Base-by-base conservation (phyloP, 2,797 vertebrate species). In the Rhinoraja longicauda region DNA sequence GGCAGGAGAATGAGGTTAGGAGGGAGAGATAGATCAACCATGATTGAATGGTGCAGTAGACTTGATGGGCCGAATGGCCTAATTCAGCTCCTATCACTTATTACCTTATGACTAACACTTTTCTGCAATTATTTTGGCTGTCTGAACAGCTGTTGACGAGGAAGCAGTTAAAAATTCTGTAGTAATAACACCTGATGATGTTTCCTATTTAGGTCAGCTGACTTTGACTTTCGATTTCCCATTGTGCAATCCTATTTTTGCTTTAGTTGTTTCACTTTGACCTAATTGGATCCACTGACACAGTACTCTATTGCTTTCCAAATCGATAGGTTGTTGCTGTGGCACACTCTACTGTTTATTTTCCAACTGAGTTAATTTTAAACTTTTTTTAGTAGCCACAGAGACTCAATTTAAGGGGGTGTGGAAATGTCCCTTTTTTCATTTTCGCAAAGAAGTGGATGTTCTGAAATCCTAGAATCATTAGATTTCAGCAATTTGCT, bases 401-500 rank as follows among this genome's bases (percentile, higher is more conserved):
- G 24, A 17, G 32, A 82, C 24, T 57, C 82, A 29, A 17, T 72
- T 72, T 24, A 59, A 29, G 57, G 45, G 5, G 62, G 1, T n/a
- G n/a, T n/a, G 9, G 24, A 53, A 53, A 92, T 92, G 70, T 15
- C 24, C 12, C 0, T 29, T 7, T 92, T 92, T 75, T 72, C 90
- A 73, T 4, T 2, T 24, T 26, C 17, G 39, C 67, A 92, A 29
- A 57, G 70, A 45, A 7, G 6, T 29, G 70, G 90, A 0, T 92
- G 67, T 39, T 53, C 70, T 53, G 90, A 92, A 92, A 92, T 92
- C 70, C 70, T 92, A 19, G 67, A 53, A 29, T 92, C 39, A 12
- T 57, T 92, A 53, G 45, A 0, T 70, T 6, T 1, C 90, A 92
- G 10, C 53, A 70, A 73, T 17, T 75, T 92, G 19, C 21, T 53